These are phyloP conservation scores for Ischnura elegans DNA, from an alignment of 2,888 invertebrate genomes.

Conservation along the genomic window DNA sequence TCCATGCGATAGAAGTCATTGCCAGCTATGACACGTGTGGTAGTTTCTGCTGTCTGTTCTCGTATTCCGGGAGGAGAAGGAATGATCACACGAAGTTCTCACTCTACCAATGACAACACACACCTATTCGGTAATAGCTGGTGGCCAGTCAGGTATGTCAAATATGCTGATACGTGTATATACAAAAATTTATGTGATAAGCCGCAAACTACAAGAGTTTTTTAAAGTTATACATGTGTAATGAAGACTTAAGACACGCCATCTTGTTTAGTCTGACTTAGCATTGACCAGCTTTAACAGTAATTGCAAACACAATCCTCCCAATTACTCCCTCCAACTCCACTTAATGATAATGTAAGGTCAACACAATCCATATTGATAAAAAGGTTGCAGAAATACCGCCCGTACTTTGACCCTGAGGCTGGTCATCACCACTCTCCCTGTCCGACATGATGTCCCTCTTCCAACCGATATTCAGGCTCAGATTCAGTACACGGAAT, in stretches of 20 bases:
- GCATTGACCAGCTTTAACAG: slow-evolving; percentile 68
- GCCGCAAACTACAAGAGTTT: slow-evolving; percentile 50
- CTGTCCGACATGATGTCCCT: slow-evolving; percentile 75
- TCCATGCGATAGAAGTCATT: not conserved
- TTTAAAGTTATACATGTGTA: slow-evolving; percentile 65
- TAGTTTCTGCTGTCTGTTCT: slow-evolving; percentile 67
- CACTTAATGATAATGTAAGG: slow-evolving; percentile 60
- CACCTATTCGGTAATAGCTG: slow-evolving; percentile 52
- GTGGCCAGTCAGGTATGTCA: slow-evolving; percentile 55
- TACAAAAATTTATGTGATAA: slow-evolving; percentile 15
- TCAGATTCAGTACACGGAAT: slow-evolving; percentile 71
- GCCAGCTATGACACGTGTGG: slow-evolving; percentile 67
- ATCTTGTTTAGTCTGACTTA: slow-evolving; percentile 72
- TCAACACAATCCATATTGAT: slow-evolving; percentile 64
- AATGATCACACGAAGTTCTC: slow-evolving; percentile 57
- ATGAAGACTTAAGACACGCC: slow-evolving; percentile 70
- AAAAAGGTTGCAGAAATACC: slow-evolving; percentile 69
- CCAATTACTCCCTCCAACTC: slow-evolving; percentile 57
- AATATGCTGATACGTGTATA: slow-evolving; percentile 62
- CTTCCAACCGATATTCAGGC: slow-evolving; percentile 66
- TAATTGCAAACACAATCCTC: slow-evolving; percentile 64
- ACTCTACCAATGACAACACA: slow-evolving; percentile 63
- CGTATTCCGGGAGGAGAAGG: slow-evolving; percentile 66
- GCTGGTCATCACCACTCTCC: slow-evolving; percentile 76
- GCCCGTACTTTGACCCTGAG: slow-evolving; percentile 76